These are phyloP conservation scores for Parotia lawesii DNA, from an alignment of 2,113 vertebrate species.

Conservation along the genomic window DNA sequence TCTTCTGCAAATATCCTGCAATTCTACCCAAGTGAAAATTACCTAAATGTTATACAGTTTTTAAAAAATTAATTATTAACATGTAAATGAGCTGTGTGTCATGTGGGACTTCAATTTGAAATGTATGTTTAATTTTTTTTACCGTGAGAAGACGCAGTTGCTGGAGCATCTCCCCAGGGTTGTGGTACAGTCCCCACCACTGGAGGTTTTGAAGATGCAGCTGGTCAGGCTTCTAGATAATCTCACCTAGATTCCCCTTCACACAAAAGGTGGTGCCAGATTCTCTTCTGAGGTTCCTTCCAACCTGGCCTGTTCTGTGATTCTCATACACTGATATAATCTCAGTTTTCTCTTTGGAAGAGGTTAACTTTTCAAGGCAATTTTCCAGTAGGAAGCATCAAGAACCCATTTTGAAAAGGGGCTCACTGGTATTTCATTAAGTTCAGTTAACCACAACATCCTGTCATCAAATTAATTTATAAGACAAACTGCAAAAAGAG, in stretches of 20 bases:
- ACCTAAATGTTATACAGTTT: background rate
- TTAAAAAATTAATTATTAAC: background rate
- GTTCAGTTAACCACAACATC: constrained; percentile 30
- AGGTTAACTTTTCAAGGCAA: background rate
- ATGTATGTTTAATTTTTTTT: background rate
- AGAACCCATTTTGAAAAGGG: constrained; percentile 18
- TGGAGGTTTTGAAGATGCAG: background rate
- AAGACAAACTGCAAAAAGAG: constrained; percentile 26
- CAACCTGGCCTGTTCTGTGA: background rate
- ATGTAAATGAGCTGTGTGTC: background rate
- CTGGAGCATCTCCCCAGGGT: background rate
- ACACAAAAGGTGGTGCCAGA: background rate
- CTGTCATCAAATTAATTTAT: constrained; percentile 26
- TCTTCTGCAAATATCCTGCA: background rate
- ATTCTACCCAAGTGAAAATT: background rate
- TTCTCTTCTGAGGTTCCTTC: background rate
- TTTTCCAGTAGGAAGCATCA: background rate
- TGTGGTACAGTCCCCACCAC: background rate
- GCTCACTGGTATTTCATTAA: constrained; percentile 24
- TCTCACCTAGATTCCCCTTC: background rate
- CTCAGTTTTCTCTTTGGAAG: background rate
- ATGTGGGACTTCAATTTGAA: background rate
- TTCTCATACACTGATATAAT: background rate
- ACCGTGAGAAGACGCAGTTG: background rate
- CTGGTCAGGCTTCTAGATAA: background rate